Evolutionary conservation across 2,888 invertebrate genomes (phyloP), one percentile per base, ranked within the genome.

Genomic region (Cerceris ruficornis): DNA sequence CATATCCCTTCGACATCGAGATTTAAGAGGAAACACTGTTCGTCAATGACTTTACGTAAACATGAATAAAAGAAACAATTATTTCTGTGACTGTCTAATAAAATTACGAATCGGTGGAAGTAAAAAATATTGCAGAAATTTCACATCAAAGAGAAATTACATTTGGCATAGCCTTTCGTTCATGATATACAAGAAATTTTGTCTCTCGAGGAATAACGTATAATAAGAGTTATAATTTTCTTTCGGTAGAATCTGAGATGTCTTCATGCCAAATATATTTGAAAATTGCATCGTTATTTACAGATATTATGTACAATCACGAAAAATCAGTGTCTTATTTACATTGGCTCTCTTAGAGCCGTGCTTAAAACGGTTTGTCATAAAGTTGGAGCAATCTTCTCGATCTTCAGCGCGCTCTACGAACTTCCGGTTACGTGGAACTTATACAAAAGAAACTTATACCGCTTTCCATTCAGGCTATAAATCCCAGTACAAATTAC

Each of bases 181-280:
- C 43, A 17, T 13, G 46, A 46, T 15, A 61, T 14, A n/a, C 0
- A 5, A 13, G 17, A 17, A 7, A 46, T 46, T 46, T 46, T 46
- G 46, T 28, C 1, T 28, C 4, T 28, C 4, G 4, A 28, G 46
- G 46, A 46, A 46, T 11, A 8, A 8, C 9, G 8, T 46, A 8
- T 46, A 8, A 11, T 46, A 13, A 50, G 50, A 11, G n/a, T 17
- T 28, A 11, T 7, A 57, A 39, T 17, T 17, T n/a, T n/a, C n/a
- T n/a, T n/a, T 28, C 15, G 15, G 0, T 57, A 57, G 17, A 57
- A 8, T 57, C 1, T 17, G 55, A 7, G 17, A 17, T 7, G 17
- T 57, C 28, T 6, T 54, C 42, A 78, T 82, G 81, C 81, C 70
- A 81, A 82, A 82, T 81, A 62, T 80, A 77, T 62, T 58, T 41